A percentile compares a stretch with the other conserved stretches of the same genome.
Conservation (phyloP, 2,113 vertebrate genomes). For the Physeter macrocephalus region DNA sequence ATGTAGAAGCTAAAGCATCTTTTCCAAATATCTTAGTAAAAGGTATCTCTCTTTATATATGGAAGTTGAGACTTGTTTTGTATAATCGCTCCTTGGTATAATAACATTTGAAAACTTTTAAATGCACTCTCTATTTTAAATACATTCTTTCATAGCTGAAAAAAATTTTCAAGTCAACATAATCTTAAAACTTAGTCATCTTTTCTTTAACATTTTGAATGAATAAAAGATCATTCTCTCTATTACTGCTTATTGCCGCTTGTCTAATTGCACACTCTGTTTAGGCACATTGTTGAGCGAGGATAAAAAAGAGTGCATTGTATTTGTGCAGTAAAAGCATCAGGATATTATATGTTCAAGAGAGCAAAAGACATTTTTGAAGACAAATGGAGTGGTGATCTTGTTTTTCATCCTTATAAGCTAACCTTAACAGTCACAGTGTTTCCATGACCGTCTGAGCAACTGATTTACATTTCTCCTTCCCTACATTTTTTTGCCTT, state of each 20-base stretch:
- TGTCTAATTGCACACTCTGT: background rate
- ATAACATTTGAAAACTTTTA: background rate
- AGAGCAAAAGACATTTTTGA: constrained; percentile 10
- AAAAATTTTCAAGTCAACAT: constrained; percentile 4
- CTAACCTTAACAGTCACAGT: background rate
- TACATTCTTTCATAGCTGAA: background rate
- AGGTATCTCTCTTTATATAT: background rate
- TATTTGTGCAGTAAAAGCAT: constrained; percentile 17
- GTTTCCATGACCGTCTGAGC: background rate
- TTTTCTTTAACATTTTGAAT: constrained; percentile 3
- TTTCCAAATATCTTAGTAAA: background rate
- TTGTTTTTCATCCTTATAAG: constrained; percentile 3
- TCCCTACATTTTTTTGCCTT: background rate
- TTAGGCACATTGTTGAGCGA: background rate
- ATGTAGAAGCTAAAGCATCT: background rate
- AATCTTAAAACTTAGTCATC: background rate
- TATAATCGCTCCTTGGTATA: background rate
- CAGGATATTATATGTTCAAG: constrained; percentile 17
- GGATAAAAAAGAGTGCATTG: background rate
- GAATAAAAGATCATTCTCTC: constrained; percentile 18
- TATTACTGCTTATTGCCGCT: background rate
- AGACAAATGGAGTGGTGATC: constrained; percentile 22
- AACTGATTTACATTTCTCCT: constrained; percentile 54
- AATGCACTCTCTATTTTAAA: background rate
- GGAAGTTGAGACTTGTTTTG: background rate